These are phyloP conservation scores for Callionymus lyra DNA, from an alignment of 2,113 vertebrate genomes.

Conservation along the genomic window DNA sequence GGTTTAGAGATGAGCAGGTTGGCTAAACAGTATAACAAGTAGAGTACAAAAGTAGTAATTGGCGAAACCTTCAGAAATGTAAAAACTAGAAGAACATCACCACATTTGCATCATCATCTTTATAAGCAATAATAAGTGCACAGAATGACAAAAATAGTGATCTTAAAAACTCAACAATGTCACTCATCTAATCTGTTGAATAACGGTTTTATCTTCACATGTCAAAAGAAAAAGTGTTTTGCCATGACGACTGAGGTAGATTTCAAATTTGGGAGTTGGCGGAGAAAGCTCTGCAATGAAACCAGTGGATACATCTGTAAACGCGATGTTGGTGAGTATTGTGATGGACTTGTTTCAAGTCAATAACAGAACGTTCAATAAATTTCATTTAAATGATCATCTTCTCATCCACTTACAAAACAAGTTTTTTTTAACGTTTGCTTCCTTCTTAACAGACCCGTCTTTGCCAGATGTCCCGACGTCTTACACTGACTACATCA, in stretches of 20 bases:
- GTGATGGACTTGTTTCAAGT: not conserved
- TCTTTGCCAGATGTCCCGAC: slow-evolving; percentile 32
- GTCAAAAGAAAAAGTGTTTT: too few relatives aligned
- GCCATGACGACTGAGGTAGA: too few relatives aligned
- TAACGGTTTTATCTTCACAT: not conserved
- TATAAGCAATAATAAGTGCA: too few relatives aligned
- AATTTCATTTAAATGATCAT: too few relatives aligned
- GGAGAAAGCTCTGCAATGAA: slow-evolving; percentile 65
- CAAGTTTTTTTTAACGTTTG: not conserved
- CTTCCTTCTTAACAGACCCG: slow-evolving; percentile 57
- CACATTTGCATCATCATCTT: too few relatives aligned
- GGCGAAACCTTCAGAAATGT: too few relatives aligned
- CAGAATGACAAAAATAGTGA: too few relatives aligned
- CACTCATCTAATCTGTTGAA: slow-evolving; percentile 58
- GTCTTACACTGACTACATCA: slow-evolving; percentile 41
- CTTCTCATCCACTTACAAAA: not conserved
- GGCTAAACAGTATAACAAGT: too few relatives aligned
- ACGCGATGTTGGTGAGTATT: slow-evolving; percentile 61
- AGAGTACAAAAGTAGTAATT: too few relatives aligned
- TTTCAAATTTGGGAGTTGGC: slow-evolving; percentile 74
- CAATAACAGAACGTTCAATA: not conserved
- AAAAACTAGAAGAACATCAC: too few relatives aligned
- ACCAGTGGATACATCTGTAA: slow-evolving; percentile 76
- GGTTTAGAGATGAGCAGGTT: too few relatives aligned
- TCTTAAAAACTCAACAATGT: too few relatives aligned